These are phyloP conservation scores for Diogma glabrata DNA, from an alignment of 2,888 invertebrate genomes.

Conservation along the genomic window DNA sequence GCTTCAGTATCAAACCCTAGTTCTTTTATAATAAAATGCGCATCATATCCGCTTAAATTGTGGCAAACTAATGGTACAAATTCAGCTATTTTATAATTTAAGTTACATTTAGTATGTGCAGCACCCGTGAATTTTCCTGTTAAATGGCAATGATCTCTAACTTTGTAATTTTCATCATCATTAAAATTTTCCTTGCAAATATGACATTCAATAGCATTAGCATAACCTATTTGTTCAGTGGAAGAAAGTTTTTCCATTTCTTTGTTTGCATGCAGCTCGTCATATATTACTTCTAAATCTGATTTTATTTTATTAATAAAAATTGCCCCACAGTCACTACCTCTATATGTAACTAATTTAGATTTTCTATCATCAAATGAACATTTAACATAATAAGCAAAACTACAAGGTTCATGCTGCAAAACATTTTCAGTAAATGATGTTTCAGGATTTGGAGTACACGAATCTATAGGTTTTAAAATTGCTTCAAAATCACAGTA, in stretches of 20 bases:
- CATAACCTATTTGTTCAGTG: not conserved
- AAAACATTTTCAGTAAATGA: not conserved
- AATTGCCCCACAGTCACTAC: conserved; percentile 13
- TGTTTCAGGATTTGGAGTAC: conserved; percentile 16
- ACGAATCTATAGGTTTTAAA: conserved; percentile 19
- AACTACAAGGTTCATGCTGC: not conserved
- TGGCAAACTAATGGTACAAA: conserved; percentile 21
- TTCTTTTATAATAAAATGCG: conserved; percentile 25
- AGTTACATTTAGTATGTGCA: conserved; percentile 21
- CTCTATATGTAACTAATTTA: not conserved
- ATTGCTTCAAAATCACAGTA: conserved; percentile 14
- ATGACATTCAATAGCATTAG: too few relatives aligned
- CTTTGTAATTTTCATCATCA: conserved; percentile 11
- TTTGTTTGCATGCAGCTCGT: conserved; percentile 2
- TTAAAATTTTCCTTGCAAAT: not conserved
- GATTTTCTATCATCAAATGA: conserved; percentile 1
- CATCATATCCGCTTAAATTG: conserved; percentile 23
- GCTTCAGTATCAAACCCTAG: conserved; percentile 17
- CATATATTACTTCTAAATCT: conserved; percentile 19
- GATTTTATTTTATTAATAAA: conserved; percentile 21
- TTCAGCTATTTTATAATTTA: conserved; percentile 19
- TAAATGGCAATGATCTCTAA: conserved; percentile 16
- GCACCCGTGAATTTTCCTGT: conserved; percentile 21
- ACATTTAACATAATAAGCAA: not conserved
- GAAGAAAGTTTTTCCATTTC: not conserved